Evolutionary conservation across 2,113 vertebrate genomes (phyloP).

Genomic region (Pachyramphus minor): DNA sequence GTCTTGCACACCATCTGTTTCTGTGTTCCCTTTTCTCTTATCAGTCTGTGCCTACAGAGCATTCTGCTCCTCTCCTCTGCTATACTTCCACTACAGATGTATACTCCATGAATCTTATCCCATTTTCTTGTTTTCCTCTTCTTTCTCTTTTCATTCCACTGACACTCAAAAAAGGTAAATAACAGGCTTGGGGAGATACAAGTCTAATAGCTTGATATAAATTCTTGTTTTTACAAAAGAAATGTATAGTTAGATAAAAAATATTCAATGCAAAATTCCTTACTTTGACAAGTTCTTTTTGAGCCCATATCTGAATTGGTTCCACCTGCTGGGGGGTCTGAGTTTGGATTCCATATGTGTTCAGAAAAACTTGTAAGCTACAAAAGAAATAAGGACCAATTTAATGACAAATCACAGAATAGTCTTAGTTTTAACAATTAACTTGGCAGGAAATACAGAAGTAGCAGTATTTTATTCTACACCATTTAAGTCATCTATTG

Average conservation of each 20-base stretch:
- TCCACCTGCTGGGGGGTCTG: conserved; percentile 98
- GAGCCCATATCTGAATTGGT: conserved; percentile 98
- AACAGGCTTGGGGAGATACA: background rate
- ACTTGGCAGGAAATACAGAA: background rate
- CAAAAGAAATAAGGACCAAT: background rate
- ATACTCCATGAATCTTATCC: background rate
- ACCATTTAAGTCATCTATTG: background rate
- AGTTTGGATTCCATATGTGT: conserved; percentile 96
- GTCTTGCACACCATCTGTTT: background rate
- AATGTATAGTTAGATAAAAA: background rate
- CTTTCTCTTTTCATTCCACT: background rate
- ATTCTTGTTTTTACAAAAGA: background rate
- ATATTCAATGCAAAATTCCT: conserved; percentile 10
- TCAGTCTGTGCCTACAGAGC: background rate
- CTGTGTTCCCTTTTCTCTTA: background rate
- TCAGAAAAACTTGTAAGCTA: conserved; percentile 96
- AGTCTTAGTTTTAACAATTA: background rate
- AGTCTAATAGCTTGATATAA: background rate
- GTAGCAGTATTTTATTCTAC: background rate
- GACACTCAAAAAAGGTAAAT: rapidly evolving
- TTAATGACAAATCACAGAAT: background rate
- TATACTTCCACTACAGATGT: background rate
- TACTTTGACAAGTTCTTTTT: conserved; percentile 97
- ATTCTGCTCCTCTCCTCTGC: background rate
- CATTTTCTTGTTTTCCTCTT: background rate